phyloP scores from a whole-genome alignment of 2,888 invertebrate genomes.

The Formica aserva region DNA sequence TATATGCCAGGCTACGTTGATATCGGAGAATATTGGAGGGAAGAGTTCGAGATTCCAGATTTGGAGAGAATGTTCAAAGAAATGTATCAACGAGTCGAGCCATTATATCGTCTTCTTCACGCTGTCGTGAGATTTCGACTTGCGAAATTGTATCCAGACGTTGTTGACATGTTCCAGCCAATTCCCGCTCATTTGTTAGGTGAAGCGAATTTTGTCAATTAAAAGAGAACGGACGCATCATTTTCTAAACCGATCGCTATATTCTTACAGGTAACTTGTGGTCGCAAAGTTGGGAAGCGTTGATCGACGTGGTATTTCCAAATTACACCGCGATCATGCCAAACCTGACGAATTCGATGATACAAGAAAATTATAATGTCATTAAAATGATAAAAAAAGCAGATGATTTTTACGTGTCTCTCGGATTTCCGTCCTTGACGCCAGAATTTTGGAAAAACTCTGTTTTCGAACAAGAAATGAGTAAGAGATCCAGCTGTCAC shows the following conservation, averaged over 20 bases:
- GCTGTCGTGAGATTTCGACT: constrained; percentile 90
- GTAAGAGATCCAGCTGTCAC: constrained; percentile 87
- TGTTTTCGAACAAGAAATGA: constrained; percentile 85
- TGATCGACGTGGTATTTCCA: constrained; percentile 88
- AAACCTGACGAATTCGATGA: constrained; percentile 87
- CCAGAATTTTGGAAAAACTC: constrained; percentile 89
- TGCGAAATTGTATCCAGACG: constrained; percentile 86
- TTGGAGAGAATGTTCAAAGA: constrained; percentile 87
- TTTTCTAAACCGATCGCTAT: neutral
- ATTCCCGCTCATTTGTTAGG: constrained; percentile 91
- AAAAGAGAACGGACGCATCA: neutral
- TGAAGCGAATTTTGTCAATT: constrained; percentile 75
- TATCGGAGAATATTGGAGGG: constrained; percentile 89
- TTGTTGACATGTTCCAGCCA: constrained; percentile 87
- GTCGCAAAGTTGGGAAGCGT: constrained; percentile 90
- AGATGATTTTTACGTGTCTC: constrained; percentile 90
- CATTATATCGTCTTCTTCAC: constrained; percentile 90
- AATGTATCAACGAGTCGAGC: constrained; percentile 88
- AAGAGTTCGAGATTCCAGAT: constrained; percentile 88
- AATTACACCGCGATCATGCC: constrained; percentile 82
- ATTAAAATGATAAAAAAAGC: constrained; percentile 88
- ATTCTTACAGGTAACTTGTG: constrained; percentile 88
- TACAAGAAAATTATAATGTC: constrained; percentile 87
- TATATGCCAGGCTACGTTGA: constrained; percentile 88
- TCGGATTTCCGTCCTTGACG: constrained; percentile 89